phyloP scores from a whole-genome alignment of 2,888 invertebrate species.

The Dicyrtomina minuta region DNA sequence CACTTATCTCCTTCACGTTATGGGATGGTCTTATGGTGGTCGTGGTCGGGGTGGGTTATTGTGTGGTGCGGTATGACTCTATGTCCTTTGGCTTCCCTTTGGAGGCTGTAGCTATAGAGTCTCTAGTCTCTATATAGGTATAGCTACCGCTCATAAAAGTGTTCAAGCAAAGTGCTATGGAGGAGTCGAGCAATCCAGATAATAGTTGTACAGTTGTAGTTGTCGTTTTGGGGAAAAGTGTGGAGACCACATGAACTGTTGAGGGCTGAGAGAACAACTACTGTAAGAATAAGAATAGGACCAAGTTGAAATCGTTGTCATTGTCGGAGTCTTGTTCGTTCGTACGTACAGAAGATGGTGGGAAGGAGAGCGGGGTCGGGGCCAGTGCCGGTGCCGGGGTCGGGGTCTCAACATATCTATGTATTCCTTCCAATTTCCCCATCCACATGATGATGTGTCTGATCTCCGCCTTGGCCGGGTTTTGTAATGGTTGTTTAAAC shows the following conservation, averaged over 20 bases:
- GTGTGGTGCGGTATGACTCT: not conserved
- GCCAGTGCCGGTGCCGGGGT: not conserved
- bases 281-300: too few relatives aligned
- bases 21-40: not conserved
- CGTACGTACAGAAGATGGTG: too few relatives aligned
- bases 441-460: slow-evolving; percentile 12
- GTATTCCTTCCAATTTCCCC: not conserved
- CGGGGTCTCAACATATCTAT: not conserved
- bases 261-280: too few relatives aligned
- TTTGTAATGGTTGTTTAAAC: slow-evolving; percentile 33
- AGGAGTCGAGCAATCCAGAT: too few relatives aligned
- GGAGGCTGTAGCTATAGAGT: not conserved
- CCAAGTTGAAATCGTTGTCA: not conserved
- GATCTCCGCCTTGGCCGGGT: slow-evolving; percentile 21
- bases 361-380: not conserved
- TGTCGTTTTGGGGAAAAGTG: not conserved
- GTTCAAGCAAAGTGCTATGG: too few relatives aligned
- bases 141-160: too few relatives aligned
- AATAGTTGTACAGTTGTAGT: too few relatives aligned
- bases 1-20: slow-evolving; percentile 9
- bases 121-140: too few relatives aligned
- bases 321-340: not conserved
- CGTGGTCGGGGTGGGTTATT: too few relatives aligned
- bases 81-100: not conserved
- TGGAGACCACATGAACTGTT: slow-evolving; percentile 28